Evolutionary conservation across 2,797 vertebrate genomes (phyloP).

Genomic region (Lemur catta): DNA sequence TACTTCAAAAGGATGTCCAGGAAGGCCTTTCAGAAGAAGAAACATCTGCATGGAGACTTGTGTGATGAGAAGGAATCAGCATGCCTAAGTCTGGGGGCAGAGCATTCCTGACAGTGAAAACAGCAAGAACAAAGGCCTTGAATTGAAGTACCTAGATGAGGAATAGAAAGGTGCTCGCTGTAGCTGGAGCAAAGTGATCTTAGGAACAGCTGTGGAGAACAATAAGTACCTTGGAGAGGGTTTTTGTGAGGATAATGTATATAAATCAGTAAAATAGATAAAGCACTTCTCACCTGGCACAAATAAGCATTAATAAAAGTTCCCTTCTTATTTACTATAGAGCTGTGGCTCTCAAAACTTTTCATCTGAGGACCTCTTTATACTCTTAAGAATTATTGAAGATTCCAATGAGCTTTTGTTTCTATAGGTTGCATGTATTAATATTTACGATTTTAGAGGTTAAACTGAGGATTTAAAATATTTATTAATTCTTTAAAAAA

Average conservation of each 20-base stretch:
- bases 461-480: background rate
- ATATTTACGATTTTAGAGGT: background rate
- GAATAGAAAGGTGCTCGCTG: background rate
- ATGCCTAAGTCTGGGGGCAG: background rate
- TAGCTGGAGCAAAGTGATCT: background rate
- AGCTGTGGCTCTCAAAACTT: background rate
- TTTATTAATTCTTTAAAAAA: conserved; percentile 15
- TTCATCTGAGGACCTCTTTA: background rate
- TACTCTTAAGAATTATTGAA: background rate
- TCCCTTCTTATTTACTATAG: background rate
- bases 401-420: background rate
- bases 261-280: background rate
- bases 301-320: background rate
- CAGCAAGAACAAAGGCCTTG: background rate
- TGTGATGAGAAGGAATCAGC: background rate
- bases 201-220: background rate
- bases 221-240: background rate
- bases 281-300: background rate
- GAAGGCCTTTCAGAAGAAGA: background rate
- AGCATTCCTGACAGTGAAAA: background rate
- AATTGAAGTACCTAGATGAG: background rate
- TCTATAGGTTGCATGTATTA: background rate
- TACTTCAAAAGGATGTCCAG: background rate
- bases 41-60: background rate
- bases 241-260: background rate